These are phyloP conservation scores for Todus mexicanus DNA, from an alignment of 2,797 vertebrate species.

Conservation along the genomic window DNA sequence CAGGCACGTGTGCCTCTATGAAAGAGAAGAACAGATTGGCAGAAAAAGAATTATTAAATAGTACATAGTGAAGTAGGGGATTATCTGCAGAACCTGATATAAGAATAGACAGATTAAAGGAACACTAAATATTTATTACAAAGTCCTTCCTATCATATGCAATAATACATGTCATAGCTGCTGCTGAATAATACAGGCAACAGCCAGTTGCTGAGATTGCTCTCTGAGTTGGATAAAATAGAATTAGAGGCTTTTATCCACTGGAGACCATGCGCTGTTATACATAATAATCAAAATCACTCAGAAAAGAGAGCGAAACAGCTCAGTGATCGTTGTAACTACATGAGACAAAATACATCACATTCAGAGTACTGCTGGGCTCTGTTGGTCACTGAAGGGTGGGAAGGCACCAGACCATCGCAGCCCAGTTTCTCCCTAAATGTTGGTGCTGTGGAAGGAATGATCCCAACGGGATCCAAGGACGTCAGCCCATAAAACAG, in stretches of 20 bases:
- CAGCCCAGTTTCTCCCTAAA: neutral
- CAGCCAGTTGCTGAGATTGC: constrained; percentile 21
- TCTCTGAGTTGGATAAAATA: constrained; percentile 62
- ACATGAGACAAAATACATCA: neutral
- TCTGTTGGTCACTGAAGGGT: neutral
- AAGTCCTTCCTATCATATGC: neutral
- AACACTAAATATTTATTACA: constrained; percentile 46
- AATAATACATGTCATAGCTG: constrained; percentile 20
- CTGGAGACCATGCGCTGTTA: constrained; percentile 1
- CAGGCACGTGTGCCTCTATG: fast-evolving
- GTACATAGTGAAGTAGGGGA: constrained; percentile 10
- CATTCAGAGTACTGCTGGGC: neutral
- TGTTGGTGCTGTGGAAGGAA: neutral
- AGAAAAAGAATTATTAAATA: constrained; percentile 34
- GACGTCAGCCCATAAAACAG: neutral
- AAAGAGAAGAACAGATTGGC: neutral
- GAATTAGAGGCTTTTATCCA: constrained; percentile 60
- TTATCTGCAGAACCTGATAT: constrained; percentile 34
- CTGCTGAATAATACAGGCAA: constrained; percentile 52
- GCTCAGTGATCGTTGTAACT: neutral
- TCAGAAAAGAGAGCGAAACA: constrained; percentile 34
- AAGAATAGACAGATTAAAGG: constrained; percentile 53
- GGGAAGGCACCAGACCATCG: neutral
- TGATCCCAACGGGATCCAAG: neutral
- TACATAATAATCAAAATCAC: constrained; percentile 52